phyloP scores from a whole-genome alignment of 1,140 invertebrate species.

The Cyclina sinensis region DNA sequence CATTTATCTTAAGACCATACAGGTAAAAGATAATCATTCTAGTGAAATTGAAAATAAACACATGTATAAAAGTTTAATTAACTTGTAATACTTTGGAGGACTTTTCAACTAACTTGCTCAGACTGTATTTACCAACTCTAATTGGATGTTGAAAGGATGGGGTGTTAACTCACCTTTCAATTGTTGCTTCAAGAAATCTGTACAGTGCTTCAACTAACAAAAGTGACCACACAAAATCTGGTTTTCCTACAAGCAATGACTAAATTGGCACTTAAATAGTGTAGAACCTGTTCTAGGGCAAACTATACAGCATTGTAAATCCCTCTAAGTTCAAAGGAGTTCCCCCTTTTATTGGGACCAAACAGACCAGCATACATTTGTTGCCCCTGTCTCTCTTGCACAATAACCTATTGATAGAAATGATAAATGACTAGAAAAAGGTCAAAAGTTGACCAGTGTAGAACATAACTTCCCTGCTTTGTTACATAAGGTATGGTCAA shows the following conservation, averaged over 20 bases:
- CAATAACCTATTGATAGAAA: slow-evolving; percentile 22
- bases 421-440: slow-evolving; percentile 9
- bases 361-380: neutral
- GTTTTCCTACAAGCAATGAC: neutral
- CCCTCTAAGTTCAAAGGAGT: neutral
- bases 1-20: too few relatives aligned
- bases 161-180: too few relatives aligned
- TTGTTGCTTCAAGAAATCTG: too few relatives aligned
- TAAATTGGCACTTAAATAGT: slow-evolving; percentile 14
- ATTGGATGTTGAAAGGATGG: too few relatives aligned
- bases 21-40: too few relatives aligned
- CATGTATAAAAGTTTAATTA: too few relatives aligned
- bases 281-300: neutral
- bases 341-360: neutral
- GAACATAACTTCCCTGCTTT: neutral
- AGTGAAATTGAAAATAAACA: too few relatives aligned
- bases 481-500: neutral
- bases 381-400: neutral
- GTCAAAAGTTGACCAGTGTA: slow-evolving; percentile 13
- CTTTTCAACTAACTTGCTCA: too few relatives aligned
- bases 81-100: too few relatives aligned
- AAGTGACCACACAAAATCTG: too few relatives aligned
- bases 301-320: neutral
- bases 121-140: too few relatives aligned
- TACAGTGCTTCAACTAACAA: too few relatives aligned